Base-by-base conservation (phyloP, 2,888 invertebrate genomes). In the Pegoplata infirma region DNA sequence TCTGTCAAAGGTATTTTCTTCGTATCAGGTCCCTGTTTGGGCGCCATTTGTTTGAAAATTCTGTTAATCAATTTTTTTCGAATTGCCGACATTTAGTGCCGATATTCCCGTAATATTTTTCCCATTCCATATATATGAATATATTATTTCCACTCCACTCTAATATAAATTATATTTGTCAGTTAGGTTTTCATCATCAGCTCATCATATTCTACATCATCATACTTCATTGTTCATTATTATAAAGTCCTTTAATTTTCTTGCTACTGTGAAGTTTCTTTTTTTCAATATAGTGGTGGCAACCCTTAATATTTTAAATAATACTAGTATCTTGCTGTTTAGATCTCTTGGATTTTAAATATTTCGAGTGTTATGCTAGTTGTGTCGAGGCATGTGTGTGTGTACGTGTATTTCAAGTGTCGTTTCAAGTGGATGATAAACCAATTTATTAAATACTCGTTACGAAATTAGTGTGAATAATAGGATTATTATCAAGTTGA, bases 391-490 rank as follows among this genome's bases (percentile, higher is more conserved):
- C 16, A 32, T n/a, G n/a, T 28, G 6, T 12, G 8, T 46, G 14
- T 81, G 63, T 23, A 66, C 28, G 19, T 64, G 6, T 56, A 21
- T 36, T 47, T 12, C 76, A 44, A 73, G 47, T 74, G n/a, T 61
- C 59, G 56, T 63, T 71, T 64, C 77, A 61, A 78, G 46, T 80
- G 75, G 75, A 77, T 82, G 81, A 76, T 80, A 76, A 80, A 80
- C 67, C 67, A 58, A 66, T 61, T 82, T 83, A 66, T 66, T 76
- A 76, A 80, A 79, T 74, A 56, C 77, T 72, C 73, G 64, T 72
- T 69, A 76, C 61, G 58, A 83, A 85, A 84, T 82, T 82, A 82
- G 81, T 82, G 82, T 80, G 78, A 83, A 84, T 85, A 85, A 85
- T 85, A 81, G 84, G 74, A 83, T 84, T 84, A 83, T 73, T 66